Conservation (phyloP, 2,113 vertebrate species). For the Macrotus californicus region DNA sequence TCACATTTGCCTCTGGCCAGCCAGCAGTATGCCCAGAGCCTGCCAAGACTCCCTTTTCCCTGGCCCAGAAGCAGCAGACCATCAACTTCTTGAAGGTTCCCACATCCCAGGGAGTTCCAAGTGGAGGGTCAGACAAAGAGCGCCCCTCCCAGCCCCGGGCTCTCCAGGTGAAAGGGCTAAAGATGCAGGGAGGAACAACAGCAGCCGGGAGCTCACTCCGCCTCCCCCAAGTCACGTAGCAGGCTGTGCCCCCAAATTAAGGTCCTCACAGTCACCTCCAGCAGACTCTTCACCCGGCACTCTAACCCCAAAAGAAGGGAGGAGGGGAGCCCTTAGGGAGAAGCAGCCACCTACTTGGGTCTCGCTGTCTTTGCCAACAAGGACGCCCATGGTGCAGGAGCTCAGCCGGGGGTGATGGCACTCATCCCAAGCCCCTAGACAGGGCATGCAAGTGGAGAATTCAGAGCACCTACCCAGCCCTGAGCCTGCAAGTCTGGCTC, state of each 20-base stretch:
- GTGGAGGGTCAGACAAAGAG: not conserved
- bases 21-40: not conserved
- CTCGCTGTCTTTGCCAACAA: slow-evolving; percentile 10
- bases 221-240: not conserved
- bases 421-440: not conserved
- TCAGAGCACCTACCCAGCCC: rapidly evolving
- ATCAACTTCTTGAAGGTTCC: not conserved
- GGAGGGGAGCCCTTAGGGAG: not conserved
- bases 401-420: slow-evolving; percentile 22
- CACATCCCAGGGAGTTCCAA: not conserved
- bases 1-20: rapidly evolving
- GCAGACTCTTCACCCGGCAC: not conserved
- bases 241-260: not conserved
- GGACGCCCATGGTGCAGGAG: not conserved
- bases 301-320: not conserved
- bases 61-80: not conserved
- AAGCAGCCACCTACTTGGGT: slow-evolving; percentile 71
- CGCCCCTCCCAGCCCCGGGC: rapidly evolving
- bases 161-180: not conserved
- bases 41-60: not conserved
- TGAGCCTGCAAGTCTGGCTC: not conserved
- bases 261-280: not conserved
- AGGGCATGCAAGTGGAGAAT: rapidly evolving
- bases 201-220: not conserved
- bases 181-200: not conserved